Conservation (phyloP, 2,113 vertebrate genomes). For the Rallus limicola region DNA sequence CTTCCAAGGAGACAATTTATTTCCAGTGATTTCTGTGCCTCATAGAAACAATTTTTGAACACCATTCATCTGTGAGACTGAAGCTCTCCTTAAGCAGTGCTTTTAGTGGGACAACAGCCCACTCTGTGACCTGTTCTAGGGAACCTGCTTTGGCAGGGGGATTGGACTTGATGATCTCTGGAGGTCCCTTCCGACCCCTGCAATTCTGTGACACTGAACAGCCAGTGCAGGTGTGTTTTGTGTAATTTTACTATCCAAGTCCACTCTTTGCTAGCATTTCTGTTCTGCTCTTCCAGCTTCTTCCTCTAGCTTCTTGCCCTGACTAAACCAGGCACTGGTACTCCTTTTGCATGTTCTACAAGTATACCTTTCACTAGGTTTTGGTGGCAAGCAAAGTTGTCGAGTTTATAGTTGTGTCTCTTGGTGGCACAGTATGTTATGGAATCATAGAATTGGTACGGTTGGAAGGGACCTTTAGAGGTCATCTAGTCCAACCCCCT, state of each 20-base stretch:
- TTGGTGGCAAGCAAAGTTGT: background rate
- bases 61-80: background rate
- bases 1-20: constrained; percentile 41
- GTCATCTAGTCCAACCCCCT: no score
- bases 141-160: no score
- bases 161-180: no score
- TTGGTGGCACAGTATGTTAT: background rate
- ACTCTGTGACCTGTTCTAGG: no score
- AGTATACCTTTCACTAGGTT: background rate
- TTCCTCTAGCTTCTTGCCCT: background rate
- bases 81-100: background rate
- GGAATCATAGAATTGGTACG: background rate
- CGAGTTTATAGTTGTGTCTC: background rate
- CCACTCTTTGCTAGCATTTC: background rate
- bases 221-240: background rate
- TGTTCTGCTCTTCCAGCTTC: background rate
- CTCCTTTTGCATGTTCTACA: background rate
- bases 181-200: no score
- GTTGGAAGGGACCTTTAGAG: no score
- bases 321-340: background rate
- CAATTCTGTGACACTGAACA: no score
- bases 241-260: background rate
- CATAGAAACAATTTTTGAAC: constrained; percentile 6
- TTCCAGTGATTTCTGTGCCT: background rate
- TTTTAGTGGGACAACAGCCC: background rate